Evolutionary conservation across 1,140 invertebrate genomes (phyloP), one percentile per base, ranked within the genome.

Genomic region (Polyergus mexicanus): DNA sequence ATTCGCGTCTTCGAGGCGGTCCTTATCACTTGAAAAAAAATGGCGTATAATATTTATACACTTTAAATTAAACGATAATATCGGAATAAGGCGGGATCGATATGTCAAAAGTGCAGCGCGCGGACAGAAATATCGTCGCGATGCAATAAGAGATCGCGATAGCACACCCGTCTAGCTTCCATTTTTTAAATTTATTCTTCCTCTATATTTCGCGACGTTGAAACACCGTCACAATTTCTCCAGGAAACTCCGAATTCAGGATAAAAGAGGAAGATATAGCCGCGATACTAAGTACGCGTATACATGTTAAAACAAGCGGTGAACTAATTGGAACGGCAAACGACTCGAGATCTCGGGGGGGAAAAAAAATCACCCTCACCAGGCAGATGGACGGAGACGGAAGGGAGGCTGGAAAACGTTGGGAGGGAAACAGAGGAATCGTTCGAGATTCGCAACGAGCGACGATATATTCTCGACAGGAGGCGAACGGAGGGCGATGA

Each of bases 181-280:
- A 32, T 80, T 44, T 47, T 69, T 69, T 81, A 81, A n/a, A n/a
- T 81, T 81, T 60, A 81, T 25, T 19, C 16, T 58, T 81, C 25
- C 47, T 22, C 47, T 13, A 25, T 1, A 13, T 28, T 6, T n/a
- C 7, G 51, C 47, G 47, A 54, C n/a, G n/a, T 11, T 10, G 47
- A 22, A n/a, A 71, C 68, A 44, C 38, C 3, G 13, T 32, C 7
- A 28, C 51, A 44, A 25, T 63, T 44, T 68, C 32, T 78, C 44
- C 44, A 11, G 6, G 22, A n/a, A 66, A 41, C 47, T 66, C 22
- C 4, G 72, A 4, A n/a, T 5, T 32, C n/a, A 41, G 44, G 11
- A 2, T n/a, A 5, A 22, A 69, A 5, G 62, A 54, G 25, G 32
- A 38, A 44, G 35, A 11, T 11, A 19, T 5, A 32, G 13, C 32